Evolutionary conservation across 2,888 invertebrate genomes (phyloP), one percentile per base, ranked within the genome.

Genomic region (Atethmia centrago): DNA sequence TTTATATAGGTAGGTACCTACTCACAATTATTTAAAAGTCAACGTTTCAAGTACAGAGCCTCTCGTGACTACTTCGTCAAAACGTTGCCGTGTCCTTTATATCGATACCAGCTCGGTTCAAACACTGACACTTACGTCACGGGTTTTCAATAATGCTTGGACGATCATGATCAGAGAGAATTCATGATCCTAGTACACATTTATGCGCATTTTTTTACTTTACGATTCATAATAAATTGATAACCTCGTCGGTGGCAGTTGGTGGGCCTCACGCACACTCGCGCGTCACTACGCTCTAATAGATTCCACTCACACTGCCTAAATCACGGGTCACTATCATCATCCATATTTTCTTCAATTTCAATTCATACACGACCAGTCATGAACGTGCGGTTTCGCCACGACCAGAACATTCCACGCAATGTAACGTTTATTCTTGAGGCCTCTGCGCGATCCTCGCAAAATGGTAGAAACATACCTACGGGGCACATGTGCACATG

Each of bases 201-300:
- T 86, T 88, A 90, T 88, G 90, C 90, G 88, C 88, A 90, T 91
- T 92, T 93, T 85, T 89, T 91, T 91, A 88, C 90, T 91, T 90
- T 90, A 93, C 92, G 91, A 92, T 92, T 93, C 92, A 92, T 92
- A 94, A 92, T 92, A 94, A 92, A 93, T 93, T 93, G 93, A 94
- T 94, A 94, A 94, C 94, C 94, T 93, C 92, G 92, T 91, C 91
- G 92, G 91, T 93, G 93, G 91, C 85, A 88, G 86, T 88, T 86
- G 87, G 86, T 87, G 85, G 88, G 85, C 86, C 85, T 83, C 83
- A 80, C 85, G 59, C 85, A 86, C 85, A 82, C 86, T 76, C 86
- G 62, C 85, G 31, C 36, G n/a, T 49, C 67, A 74, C 62, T 68
- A 76, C 80, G 85, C 80, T 85, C 84, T 87, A 85, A 85, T 86